Evolutionary conservation across 2,797 vertebrate genomes (phyloP).

Genomic region (Leucoraja ocellata): DNA sequence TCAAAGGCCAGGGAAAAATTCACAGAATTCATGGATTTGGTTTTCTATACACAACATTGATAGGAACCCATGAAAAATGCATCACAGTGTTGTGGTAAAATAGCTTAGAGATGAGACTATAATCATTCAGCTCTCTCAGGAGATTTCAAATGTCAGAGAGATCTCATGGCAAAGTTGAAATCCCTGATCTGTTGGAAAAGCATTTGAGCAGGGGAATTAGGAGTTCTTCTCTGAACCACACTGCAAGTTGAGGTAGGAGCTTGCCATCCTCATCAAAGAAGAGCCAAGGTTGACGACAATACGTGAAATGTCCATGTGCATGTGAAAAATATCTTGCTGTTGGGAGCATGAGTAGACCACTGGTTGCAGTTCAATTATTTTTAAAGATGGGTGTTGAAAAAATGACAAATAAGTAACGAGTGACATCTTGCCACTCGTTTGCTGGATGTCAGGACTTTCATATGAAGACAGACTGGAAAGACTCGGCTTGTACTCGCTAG

Average conservation of each 20-base stretch:
- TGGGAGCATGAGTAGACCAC: background rate
- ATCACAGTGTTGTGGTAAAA: background rate
- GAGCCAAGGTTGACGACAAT: no score
- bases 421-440: background rate
- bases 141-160: background rate
- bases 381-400: background rate
- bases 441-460: no score
- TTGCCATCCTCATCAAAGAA: no score
- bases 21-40: background rate
- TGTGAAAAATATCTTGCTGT: background rate
- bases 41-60: background rate
- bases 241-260: no score
- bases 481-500: no score
- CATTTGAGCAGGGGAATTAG: background rate
- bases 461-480: no score
- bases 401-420: background rate
- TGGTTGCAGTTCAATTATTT: background rate
- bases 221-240: background rate
- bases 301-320: no score
- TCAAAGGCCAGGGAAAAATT: background rate
- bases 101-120: background rate
- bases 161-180: background rate
- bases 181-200: background rate
- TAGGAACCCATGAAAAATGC: background rate
- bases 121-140: background rate